A percentile compares a stretch with the other conserved stretches of the same genome.
phyloP scores from a whole-genome alignment of 1,140 invertebrate species.

The Rhagoletis zephyria region DNA sequence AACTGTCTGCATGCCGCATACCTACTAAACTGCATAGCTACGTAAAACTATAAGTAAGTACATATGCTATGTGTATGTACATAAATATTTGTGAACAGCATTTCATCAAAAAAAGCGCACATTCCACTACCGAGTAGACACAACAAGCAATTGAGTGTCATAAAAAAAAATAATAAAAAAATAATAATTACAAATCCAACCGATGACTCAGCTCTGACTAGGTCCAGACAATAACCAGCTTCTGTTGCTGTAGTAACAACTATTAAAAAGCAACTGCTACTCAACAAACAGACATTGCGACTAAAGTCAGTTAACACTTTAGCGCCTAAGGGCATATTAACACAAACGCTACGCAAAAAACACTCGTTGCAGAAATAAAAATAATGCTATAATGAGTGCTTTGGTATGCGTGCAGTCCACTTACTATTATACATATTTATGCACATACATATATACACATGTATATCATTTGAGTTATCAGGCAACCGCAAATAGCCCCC shows the following conservation, averaged over 20 bases:
- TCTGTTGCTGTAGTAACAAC: background rate
- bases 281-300: conserved; percentile 4
- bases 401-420: background rate
- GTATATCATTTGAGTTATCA: conserved; percentile 21
- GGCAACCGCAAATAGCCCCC: background rate
- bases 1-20: background rate
- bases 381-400: background rate
- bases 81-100: no score
- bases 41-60: background rate
- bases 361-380: background rate
- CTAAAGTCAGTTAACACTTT: conserved; percentile 23
- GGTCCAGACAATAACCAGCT: background rate
- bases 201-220: background rate
- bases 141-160: background rate
- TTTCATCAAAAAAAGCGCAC: background rate
- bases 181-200: background rate
- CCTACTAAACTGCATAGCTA: background rate
- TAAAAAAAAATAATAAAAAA: background rate
- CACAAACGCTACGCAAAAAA: background rate
- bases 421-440: background rate
- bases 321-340: conserved; percentile 36
- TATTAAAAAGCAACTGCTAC: background rate
- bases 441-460: background rate
- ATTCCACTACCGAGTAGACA: background rate
- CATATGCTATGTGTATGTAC: background rate